Evolutionary conservation across 1,140 invertebrate genomes (phyloP).

Genomic region (Drosophila lini): DNA sequence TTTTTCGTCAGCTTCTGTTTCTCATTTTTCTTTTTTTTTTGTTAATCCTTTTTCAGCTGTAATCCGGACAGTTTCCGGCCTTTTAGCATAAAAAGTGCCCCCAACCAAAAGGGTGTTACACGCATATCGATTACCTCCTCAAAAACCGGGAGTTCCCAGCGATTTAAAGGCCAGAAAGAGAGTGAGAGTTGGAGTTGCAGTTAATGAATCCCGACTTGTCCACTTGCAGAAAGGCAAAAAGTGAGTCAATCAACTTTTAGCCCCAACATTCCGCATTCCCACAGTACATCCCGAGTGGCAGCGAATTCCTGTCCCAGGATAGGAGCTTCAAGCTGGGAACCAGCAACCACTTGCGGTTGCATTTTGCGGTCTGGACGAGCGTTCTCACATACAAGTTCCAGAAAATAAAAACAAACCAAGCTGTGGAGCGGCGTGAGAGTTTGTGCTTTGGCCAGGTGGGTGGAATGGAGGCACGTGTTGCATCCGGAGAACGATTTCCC

Average conservation of each 20-base stretch:
- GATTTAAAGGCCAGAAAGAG: slow-evolving; percentile 37
- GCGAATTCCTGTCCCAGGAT: slow-evolving; percentile 54
- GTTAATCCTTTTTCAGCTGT: slow-evolving; percentile 32
- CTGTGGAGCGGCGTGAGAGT: slow-evolving; percentile 57
- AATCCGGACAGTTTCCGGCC: slow-evolving; percentile 66
- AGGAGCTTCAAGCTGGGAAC: slow-evolving; percentile 39
- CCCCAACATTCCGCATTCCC: slow-evolving; percentile 61
- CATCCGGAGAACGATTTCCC: slow-evolving; percentile 26
- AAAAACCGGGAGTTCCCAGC: slow-evolving; percentile 9
- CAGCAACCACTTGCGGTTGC: slow-evolving; percentile 52
- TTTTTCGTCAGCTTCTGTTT: slow-evolving; percentile 4
- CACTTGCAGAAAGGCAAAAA: slow-evolving; percentile 24
- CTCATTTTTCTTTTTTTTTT: background rate
- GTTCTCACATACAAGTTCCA: slow-evolving; percentile 23
- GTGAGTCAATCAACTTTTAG: slow-evolving; percentile 73
- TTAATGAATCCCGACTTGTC: slow-evolving; percentile 65
- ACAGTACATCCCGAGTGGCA: slow-evolving; percentile 51
- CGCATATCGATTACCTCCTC: slow-evolving; percentile 75
- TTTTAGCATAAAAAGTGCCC: slow-evolving; percentile 30
- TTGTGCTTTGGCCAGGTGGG: slow-evolving; percentile 14
- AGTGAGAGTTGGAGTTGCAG: slow-evolving; percentile 48
- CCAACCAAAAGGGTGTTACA: slow-evolving; percentile 54
- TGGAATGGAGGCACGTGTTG: slow-evolving; percentile 52
- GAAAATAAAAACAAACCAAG: slow-evolving; percentile 3
- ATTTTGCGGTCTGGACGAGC: slow-evolving; percentile 64